Conservation (phyloP, 1,140 invertebrate genomes). For the Caerostris darwini region DNA sequence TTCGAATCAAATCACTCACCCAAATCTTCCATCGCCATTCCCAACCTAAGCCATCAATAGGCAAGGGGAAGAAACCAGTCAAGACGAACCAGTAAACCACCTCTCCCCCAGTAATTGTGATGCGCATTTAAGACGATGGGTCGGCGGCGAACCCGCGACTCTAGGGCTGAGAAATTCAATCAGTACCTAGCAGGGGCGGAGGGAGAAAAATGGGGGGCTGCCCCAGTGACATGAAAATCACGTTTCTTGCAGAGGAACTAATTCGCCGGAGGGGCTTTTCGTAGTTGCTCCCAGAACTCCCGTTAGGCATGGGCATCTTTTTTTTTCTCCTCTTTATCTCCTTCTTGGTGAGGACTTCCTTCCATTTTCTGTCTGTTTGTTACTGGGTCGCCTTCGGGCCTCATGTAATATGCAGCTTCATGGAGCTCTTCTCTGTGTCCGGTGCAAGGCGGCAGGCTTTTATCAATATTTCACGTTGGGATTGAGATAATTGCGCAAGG, state of each 20-base stretch:
- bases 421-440: not conserved
- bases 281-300: constrained; percentile 56
- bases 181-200: not conserved
- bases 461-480: constrained; percentile 34
- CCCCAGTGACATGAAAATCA: constrained; percentile 60
- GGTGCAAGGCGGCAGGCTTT: not conserved
- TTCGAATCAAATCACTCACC: no score
- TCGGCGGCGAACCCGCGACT: not conserved
- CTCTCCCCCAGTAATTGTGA: not conserved
- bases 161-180: not conserved
- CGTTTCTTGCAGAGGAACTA: constrained; percentile 63
- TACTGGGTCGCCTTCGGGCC: constrained; percentile 16
- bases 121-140: constrained; percentile 11
- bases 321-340: not conserved
- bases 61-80: not conserved
- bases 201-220: not conserved
- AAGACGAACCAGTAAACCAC: not conserved
- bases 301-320: constrained; percentile 52
- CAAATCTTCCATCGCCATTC: not conserved
- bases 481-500: not conserved
- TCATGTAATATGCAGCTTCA: constrained; percentile 62
- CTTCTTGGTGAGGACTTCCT: not conserved
- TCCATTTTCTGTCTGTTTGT: not conserved
- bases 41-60: not conserved
- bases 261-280: constrained; percentile 38